Evolutionary conservation across 1,140 invertebrate genomes (phyloP).

Genomic region (Chionoecetes opilio): DNA sequence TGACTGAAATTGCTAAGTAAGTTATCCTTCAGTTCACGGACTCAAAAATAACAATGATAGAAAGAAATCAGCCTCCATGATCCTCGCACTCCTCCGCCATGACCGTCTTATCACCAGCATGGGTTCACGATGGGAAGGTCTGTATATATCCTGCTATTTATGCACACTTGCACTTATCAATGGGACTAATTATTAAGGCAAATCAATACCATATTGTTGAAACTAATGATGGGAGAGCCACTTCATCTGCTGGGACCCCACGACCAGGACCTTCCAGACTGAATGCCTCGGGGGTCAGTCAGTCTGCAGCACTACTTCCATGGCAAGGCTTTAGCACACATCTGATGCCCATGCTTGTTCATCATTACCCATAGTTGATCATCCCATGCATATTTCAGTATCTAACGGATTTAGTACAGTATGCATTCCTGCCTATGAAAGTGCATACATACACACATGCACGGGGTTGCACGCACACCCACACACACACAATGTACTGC

Average conservation of each 20-base stretch:
- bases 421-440: neutral
- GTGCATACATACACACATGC: neutral
- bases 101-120: neutral
- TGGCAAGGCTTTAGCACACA: neutral
- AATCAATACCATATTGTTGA: neutral
- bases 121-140: neutral
- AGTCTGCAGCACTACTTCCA: neutral
- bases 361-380: slow-evolving; percentile 7
- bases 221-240: slow-evolving; percentile 28
- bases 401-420: slow-evolving; percentile 14
- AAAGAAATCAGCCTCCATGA: neutral
- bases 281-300: neutral
- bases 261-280: neutral
- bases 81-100: slow-evolving; percentile 5
- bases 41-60: neutral
- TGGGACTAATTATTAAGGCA: slow-evolving; percentile 4
- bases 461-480: neutral
- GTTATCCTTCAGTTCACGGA: slow-evolving; percentile 17
- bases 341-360: neutral
- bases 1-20: slow-evolving; percentile 54
- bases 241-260: neutral
- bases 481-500: neutral
- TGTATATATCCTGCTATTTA: neutral
- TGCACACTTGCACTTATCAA: neutral
- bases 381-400: slow-evolving; percentile 29